These are phyloP conservation scores for Meleagris gallopavo DNA, from an alignment of 2,113 vertebrate genomes.

Conservation along the genomic window DNA sequence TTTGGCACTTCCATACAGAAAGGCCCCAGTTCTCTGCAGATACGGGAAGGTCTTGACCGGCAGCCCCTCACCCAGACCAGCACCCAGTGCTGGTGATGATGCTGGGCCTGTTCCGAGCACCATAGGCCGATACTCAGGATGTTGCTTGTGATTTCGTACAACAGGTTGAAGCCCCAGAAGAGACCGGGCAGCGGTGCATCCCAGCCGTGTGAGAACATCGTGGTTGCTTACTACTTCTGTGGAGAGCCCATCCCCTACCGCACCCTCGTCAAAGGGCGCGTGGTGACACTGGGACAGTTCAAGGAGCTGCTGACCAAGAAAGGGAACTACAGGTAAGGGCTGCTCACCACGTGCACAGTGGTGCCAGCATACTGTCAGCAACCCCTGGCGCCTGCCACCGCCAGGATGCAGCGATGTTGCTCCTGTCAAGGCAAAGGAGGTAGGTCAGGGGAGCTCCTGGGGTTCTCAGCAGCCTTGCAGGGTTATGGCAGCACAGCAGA, in stretches of 20 bases:
- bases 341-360: rapidly evolving
- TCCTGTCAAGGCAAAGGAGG: not conserved
- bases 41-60: not conserved
- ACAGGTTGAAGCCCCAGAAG: constrained; percentile 88
- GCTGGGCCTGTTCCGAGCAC: no score
- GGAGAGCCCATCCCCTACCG: constrained; percentile 96
- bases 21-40: not conserved
- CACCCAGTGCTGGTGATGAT: no score
- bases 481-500: not conserved
- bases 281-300: constrained; percentile 94
- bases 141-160: not conserved
- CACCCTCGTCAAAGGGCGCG: constrained; percentile 88
- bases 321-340: constrained; percentile 87
- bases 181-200: constrained; percentile 51
- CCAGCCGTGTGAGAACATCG: constrained; percentile 88
- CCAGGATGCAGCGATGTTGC: rapidly evolving
- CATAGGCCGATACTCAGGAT: not conserved
- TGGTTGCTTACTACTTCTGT: constrained; percentile 96
- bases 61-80: not conserved
- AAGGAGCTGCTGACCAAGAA: constrained; percentile 95
- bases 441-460: not conserved
- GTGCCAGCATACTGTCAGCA: not conserved
- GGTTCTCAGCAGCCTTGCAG: not conserved
- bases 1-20: not conserved
- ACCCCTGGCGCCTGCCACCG: not conserved